A percentile compares a stretch with the other conserved stretches of the same genome.
Conservation (phyloP, 2,888 invertebrate genomes). For the Rhabditoides inermis region DNA sequence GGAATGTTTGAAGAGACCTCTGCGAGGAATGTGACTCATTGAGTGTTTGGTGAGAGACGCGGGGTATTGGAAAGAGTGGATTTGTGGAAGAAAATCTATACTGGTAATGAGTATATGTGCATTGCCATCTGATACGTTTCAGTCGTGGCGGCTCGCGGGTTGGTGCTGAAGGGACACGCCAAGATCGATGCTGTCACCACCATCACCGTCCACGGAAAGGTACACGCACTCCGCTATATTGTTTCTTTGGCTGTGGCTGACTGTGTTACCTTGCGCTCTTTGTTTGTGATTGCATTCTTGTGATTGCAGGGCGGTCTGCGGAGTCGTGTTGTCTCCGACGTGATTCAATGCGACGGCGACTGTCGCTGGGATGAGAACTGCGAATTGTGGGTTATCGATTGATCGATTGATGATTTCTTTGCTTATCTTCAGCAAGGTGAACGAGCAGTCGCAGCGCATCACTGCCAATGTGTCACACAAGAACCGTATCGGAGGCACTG, state of each 20-base stretch:
- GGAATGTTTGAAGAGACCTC: background rate
- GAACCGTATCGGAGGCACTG: too few relatives aligned
- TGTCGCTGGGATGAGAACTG: constrained; percentile 43
- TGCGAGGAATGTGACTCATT: background rate
- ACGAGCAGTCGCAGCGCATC: too few relatives aligned
- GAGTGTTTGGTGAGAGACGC: background rate
- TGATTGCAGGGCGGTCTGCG: constrained; percentile 13
- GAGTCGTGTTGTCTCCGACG: constrained; percentile 28
- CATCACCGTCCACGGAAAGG: constrained; percentile 12
- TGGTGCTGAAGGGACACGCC: constrained; percentile 36
- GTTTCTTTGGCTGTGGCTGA: too few relatives aligned
- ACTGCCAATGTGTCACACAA: too few relatives aligned
- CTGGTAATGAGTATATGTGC: too few relatives aligned
- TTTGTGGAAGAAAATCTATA: too few relatives aligned
- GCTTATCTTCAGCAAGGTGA: background rate
- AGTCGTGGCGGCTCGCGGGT: constrained; percentile 34
- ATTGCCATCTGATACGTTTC: too few relatives aligned
- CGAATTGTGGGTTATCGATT: constrained; percentile 37
- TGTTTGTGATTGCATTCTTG: background rate
- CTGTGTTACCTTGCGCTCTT: too few relatives aligned
- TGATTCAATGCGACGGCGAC: constrained; percentile 20
- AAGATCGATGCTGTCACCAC: constrained; percentile 23
- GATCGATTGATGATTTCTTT: background rate
- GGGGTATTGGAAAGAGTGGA: background rate
- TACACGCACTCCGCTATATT: too few relatives aligned